These are phyloP conservation scores for Glyphotaelius pellucidus DNA, from an alignment of 2,888 invertebrate genomes.

Conservation along the genomic window DNA sequence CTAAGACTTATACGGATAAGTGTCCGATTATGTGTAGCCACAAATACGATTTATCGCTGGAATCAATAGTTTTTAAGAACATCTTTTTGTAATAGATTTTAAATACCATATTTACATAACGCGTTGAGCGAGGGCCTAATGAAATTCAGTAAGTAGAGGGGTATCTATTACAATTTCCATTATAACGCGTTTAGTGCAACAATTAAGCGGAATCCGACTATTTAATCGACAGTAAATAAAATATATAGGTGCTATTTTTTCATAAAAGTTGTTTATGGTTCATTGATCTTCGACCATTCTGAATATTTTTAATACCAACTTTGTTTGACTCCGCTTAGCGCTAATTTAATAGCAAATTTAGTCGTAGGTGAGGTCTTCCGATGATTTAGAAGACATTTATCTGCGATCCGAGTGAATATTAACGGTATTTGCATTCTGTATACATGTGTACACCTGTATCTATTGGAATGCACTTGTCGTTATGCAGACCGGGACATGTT, in stretches of 20 bases:
- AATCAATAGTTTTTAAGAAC: slow-evolving; percentile 36
- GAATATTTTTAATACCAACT: not conserved
- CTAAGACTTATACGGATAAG: slow-evolving; percentile 28
- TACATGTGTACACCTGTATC: not conserved
- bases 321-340: not conserved
- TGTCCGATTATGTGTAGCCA: slow-evolving; percentile 33
- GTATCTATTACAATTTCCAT: not conserved
- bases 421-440: not conserved
- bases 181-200: slow-evolving; percentile 2
- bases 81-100: slow-evolving; percentile 16
- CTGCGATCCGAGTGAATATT: not conserved
- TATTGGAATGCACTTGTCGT: no score
- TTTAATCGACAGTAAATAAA: not conserved
- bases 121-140: not conserved
- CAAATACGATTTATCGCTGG: slow-evolving; percentile 35
- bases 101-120: slow-evolving; percentile 19
- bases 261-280: not conserved
- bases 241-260: not conserved
- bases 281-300: not conserved
- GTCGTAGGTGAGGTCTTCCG: not conserved
- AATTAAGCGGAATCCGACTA: not conserved
- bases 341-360: not conserved
- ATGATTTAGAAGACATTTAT: not conserved
- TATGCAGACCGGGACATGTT: not conserved
- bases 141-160: not conserved